A percentile compares a stretch with the other conserved stretches of the same genome.
Evolutionary conservation across 2,113 vertebrate genomes (phyloP).

Genomic region (Erythrolamprus reginae): DNA sequence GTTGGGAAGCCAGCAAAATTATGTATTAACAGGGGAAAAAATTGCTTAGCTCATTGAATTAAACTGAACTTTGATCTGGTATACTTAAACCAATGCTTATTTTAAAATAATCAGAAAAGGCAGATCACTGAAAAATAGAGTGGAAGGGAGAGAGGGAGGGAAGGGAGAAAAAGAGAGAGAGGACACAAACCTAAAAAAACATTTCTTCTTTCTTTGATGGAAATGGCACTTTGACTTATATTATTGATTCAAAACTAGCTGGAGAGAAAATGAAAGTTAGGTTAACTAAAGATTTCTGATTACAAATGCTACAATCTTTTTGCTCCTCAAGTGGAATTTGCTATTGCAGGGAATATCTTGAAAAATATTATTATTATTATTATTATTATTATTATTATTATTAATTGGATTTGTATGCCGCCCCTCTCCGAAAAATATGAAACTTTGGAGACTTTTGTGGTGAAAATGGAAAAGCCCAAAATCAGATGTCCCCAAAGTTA

Average conservation of each 20-base stretch:
- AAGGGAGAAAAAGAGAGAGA: no score
- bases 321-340: not conserved
- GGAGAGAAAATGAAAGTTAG: not conserved
- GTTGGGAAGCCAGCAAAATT: not conserved
- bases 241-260: fast-evolving
- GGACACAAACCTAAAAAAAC: not conserved
- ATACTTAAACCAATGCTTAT: not conserved
- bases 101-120: conserved; percentile 5
- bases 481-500: not conserved
- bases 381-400: no score
- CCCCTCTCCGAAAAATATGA: no score
- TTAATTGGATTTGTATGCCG: no score
- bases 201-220: not conserved
- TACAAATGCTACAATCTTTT: not conserved
- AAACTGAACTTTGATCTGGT: not conserved
- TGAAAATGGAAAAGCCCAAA: not conserved
- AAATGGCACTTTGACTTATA: not conserved
- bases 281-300: not conserved
- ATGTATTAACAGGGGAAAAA: not conserved
- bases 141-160: fast-evolving
- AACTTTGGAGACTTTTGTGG: not conserved
- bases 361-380: no score
- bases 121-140: not conserved
- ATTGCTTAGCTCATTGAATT: not conserved
- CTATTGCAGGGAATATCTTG: not conserved